These are phyloP conservation scores for Oligia strigilis DNA, from an alignment of 2,888 invertebrate species.

Conservation along the genomic window DNA sequence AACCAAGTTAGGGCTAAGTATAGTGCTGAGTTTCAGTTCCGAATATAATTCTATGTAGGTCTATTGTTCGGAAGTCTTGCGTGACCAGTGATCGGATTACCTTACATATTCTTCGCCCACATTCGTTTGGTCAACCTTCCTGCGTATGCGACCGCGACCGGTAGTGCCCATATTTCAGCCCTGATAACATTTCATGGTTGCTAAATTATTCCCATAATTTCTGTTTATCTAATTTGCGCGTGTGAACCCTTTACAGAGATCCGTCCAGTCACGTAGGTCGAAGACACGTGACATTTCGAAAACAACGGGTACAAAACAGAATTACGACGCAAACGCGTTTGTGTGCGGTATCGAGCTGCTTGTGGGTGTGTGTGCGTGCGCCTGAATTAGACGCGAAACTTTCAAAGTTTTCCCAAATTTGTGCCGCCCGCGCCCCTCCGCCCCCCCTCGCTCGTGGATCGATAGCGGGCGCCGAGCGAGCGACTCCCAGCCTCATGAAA, in stretches of 20 bases:
- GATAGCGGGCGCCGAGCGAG: conserved; percentile 87
- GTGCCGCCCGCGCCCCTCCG: conserved; percentile 82
- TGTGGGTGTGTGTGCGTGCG: conserved; percentile 87
- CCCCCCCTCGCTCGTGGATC: conserved; percentile 81
- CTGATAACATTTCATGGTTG: conserved; percentile 42
- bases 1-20: conserved; percentile 36
- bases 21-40: conserved; percentile 43
- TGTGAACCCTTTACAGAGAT: conserved; percentile 75
- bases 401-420: conserved; percentile 91
- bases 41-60: conserved; percentile 52
- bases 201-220: conserved; percentile 62
- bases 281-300: conserved; percentile 87
- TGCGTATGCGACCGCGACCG: conserved; percentile 47
- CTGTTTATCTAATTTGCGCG: conserved; percentile 64
- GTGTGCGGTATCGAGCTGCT: conserved; percentile 81
- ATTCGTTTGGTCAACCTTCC: conserved; percentile 17
- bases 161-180: conserved; percentile 36
- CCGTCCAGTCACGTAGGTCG: conserved; percentile 81
- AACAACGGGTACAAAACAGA: conserved; percentile 86
- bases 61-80: conserved; percentile 32
- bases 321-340: conserved; percentile 82
- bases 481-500: conserved; percentile 85
- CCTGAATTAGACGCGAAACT: conserved; percentile 91
- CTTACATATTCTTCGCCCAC: conserved; percentile 22
- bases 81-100: conserved; percentile 28